These are phyloP conservation scores for Metacarcinus magister DNA, from an alignment of 2,888 invertebrate genomes.

Conservation along the genomic window DNA sequence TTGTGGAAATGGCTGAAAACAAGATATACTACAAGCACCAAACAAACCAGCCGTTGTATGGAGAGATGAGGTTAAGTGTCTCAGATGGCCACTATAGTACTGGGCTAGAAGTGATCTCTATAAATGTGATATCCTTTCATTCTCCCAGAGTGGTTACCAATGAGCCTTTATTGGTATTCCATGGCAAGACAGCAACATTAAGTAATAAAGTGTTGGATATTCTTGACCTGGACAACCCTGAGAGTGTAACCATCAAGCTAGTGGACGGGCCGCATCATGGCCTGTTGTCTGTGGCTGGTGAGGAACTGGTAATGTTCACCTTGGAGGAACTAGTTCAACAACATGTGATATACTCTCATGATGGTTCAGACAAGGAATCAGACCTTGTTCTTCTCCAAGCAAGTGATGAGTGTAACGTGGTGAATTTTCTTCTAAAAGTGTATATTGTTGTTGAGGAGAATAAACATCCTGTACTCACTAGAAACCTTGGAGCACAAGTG, in stretches of 20 bases:
- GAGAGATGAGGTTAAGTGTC: constrained; percentile 74
- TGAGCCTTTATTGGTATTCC: constrained; percentile 76
- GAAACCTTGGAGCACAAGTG: constrained; percentile 78
- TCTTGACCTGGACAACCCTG: constrained; percentile 79
- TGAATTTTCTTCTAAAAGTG: constrained; percentile 77
- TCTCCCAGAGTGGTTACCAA: constrained; percentile 74
- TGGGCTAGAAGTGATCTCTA: constrained; percentile 68
- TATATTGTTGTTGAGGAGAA: constrained; percentile 74
- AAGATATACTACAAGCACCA: constrained; percentile 73
- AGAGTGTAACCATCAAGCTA: constrained; percentile 74
- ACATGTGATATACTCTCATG: constrained; percentile 74
- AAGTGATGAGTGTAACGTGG: constrained; percentile 77
- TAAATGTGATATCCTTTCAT: constrained; percentile 77
- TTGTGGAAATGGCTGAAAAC: constrained; percentile 70
- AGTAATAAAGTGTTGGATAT: constrained; percentile 68
- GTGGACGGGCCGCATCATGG: constrained; percentile 78
- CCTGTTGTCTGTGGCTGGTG: constrained; percentile 70
- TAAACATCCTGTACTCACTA: constrained; percentile 75
- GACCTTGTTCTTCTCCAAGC: constrained; percentile 78
- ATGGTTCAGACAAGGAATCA: constrained; percentile 57
- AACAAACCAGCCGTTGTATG: constrained; percentile 69
- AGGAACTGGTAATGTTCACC: constrained; percentile 75
- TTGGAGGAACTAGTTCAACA: constrained; percentile 69
- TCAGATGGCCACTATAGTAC: constrained; percentile 76
- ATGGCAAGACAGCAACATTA: constrained; percentile 68